Conservation (phyloP, 2,113 vertebrate species). For the Aptenodytes forsteri region DNA sequence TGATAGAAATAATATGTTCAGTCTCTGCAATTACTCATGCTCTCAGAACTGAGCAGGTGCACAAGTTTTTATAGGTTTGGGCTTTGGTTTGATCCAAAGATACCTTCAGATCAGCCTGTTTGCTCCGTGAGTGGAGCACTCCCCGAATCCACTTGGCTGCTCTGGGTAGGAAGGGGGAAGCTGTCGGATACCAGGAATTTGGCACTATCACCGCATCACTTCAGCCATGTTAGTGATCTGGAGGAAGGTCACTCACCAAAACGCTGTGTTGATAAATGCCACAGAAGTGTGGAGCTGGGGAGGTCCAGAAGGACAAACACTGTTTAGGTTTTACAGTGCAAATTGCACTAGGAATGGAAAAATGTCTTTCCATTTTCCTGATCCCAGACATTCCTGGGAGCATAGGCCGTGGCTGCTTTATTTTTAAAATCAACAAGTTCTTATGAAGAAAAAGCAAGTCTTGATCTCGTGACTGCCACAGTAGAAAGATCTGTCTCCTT, state of each 20-base stretch:
- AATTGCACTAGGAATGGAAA: background rate
- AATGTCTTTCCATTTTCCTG: background rate
- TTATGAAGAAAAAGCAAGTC: constrained; percentile 15
- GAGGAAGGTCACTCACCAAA: background rate
- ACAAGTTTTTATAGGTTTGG: background rate
- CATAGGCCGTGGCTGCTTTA: background rate
- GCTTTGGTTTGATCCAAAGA: background rate
- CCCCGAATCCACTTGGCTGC: background rate
- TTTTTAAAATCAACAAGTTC: constrained; percentile 54
- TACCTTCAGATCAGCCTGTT: background rate
- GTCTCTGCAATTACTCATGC: background rate
- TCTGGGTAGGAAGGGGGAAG: background rate
- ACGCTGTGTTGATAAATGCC: background rate
- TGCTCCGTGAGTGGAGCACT: background rate
- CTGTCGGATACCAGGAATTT: background rate
- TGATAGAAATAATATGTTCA: background rate
- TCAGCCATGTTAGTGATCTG: background rate
- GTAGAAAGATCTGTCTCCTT: background rate
- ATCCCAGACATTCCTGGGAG: constrained; percentile 34
- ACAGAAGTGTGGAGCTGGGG: background rate
- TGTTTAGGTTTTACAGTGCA: background rate
- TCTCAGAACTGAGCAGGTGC: background rate
- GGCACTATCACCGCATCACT: background rate
- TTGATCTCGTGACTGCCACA: background rate
- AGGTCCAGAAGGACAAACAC: background rate